Percentiles rank a stretch among this genome's conserved stretches.
Conservation (phyloP, 2,797 vertebrate genomes). For the Melanotaenia trifasciata region DNA sequence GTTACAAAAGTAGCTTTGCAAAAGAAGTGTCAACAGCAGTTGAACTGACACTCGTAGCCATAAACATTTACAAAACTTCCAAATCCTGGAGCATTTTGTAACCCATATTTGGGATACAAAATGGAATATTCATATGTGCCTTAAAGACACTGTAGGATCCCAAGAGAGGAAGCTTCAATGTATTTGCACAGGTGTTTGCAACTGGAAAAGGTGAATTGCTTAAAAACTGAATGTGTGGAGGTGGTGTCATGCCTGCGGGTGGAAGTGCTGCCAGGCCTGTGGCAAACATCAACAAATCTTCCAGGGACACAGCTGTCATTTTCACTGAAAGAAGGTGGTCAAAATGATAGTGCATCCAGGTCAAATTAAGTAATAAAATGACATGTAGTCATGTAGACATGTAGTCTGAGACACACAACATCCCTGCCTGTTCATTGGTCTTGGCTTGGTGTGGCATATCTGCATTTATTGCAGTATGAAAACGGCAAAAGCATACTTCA, state of each 20-base stretch:
- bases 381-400: no score
- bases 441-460: slow-evolving; percentile 34
- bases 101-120: neutral
- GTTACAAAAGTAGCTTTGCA: no score
- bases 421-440: slow-evolving; percentile 9
- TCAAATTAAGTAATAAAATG: no score
- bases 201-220: slow-evolving; percentile 5
- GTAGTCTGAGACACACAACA: neutral
- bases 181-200: neutral
- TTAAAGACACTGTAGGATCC: no score
- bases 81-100: slow-evolving; percentile 6
- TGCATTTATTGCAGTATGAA: slow-evolving; percentile 25
- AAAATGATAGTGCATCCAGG: neutral
- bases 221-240: neutral
- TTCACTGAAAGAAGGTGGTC: neutral
- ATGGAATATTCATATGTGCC: no score
- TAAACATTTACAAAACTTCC: no score
- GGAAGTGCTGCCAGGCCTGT: neutral
- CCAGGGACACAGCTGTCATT: neutral
- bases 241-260: slow-evolving; percentile 8
- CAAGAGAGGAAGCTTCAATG: neutral
- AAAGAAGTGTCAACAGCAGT: no score
- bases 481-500: slow-evolving; percentile 12
- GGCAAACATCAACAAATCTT: neutral
- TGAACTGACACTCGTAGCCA: neutral